Base-by-base conservation (phyloP, 2,797 vertebrate genomes). In the Schizopygopsis malacanthus region DNA sequence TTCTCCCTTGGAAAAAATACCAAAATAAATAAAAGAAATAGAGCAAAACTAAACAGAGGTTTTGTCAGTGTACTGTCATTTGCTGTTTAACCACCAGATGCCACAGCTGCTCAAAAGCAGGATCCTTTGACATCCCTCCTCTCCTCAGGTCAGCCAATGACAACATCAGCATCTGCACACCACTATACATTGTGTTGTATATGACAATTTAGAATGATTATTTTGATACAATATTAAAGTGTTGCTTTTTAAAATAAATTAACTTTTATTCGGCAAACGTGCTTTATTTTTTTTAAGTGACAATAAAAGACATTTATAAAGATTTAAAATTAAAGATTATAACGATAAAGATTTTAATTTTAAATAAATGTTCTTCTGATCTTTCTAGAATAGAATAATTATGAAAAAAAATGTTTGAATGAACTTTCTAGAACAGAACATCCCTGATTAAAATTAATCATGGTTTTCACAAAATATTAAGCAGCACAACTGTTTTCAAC, bases 81-180 rank as follows among this genome's bases (percentile, higher is more conserved):
- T 3, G 22, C 33, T 20, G 45, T 84, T 52, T 67, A 41, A 54
- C 82, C 72, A 84, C 45, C 72, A 84, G 72, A 84, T 77, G 82
- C 72, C 82, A 84, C 71, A 63, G 41, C 70, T 59, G 69, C 39
- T 56, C 80, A 73, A 73, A 73, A 59, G 45, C 54, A 9, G 4
- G 16, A 67, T 39, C 20, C 56, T n/a, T 8, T 28, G 47, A 76
- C 71, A 63, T 37, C 37, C 4, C 37, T 75, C 8, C 16, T 54
- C 72, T 52, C 10, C 5, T 52, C 72, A 16, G 37, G 52, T 78
- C 52, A 56, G 18, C 33, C 33, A 54, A 22, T 15, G 22, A 47
- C 25, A 69, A 39, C 45, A 70, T 39, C 47, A 54, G 45, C 4
- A 33, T 65, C 25, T 33, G 11, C 25, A 52, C 6, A 52, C 16